Base-by-base conservation (phyloP, 2,888 invertebrate species). In the Brenthis ino region DNA sequence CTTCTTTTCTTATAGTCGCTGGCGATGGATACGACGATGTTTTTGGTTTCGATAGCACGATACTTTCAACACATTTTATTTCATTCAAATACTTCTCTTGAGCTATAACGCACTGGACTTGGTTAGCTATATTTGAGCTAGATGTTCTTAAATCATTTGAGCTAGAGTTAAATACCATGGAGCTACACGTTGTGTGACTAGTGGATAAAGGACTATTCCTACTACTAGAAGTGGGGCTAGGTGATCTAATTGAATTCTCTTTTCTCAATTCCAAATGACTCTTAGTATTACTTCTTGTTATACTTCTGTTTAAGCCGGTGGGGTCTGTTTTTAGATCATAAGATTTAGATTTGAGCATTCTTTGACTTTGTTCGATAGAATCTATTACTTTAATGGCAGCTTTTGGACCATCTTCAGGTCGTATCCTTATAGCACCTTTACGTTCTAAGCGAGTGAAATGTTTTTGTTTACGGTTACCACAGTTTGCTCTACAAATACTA, bases 141-240 rank as follows among this genome's bases (percentile, higher is more conserved):
- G 93, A 93, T 84, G 88, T 93, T 80, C 91, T 87, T 76, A 93
- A 82, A 74, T 93, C 92, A 69, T 92, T 93, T 75, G 91, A 93
- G 78, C 92, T 93, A 77, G 93, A 91, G 78, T 93, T 93, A 77
- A 93, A 91, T n/a, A 92, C 91, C 91, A 93, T 92, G 74, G 93
- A 93, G 77, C 93, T 93, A 83, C 93, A 93, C 24, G 93, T 93
- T 28, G 93, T 93, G 74, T 93, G 93, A 72, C 93, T 93, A 72
- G 93, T 93, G 51, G 93, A 93, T 12, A 93, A 78, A 50, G 93
- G 93, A 77, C 93, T 93, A 75, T 93, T 93, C 82, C 93, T 89
- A 83, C 92, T 92, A 75, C 93, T 92, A 73, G 90, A 88, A 33
- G 92, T 88, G 12, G 93, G 93, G 73, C 93, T 91, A 6, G 92